These are phyloP conservation scores for Ctenicera cuprea DNA, from an alignment of 2,888 invertebrate genomes.

Conservation along the genomic window DNA sequence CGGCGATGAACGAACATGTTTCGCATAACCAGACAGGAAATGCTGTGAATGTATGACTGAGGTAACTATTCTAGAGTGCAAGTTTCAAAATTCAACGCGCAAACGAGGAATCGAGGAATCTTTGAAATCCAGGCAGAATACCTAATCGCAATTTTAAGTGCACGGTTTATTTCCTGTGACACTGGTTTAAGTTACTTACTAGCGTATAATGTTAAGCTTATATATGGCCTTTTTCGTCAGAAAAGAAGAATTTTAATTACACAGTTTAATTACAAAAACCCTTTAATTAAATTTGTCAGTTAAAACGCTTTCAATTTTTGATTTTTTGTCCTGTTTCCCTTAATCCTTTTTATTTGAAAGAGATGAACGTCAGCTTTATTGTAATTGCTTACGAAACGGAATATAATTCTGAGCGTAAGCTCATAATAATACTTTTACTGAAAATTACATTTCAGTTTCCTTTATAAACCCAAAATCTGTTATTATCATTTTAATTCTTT, in stretches of 20 bases:
- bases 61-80: background rate
- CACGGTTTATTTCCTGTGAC: slow-evolving; percentile 6
- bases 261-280: background rate
- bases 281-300: background rate
- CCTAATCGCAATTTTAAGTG: slow-evolving; percentile 28
- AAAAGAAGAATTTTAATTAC: slow-evolving; percentile 8
- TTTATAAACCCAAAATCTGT: background rate
- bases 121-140: slow-evolving; percentile 12
- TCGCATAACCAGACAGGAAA: slow-evolving; percentile 7
- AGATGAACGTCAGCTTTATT: slow-evolving; percentile 3
- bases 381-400: background rate
- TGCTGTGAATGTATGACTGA: background rate
- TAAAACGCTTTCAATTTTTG: background rate
- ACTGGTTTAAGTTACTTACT: background rate
- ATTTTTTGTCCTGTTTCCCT: background rate
- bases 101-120: slow-evolving; percentile 16
- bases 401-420: background rate
- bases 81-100: slow-evolving; percentile 23
- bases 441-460: background rate
- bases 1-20: slow-evolving; percentile 14
- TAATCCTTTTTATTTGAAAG: background rate
- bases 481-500: no score
- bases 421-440: slow-evolving; percentile 5
- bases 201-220: slow-evolving; percentile 3
- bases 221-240: background rate